phyloP scores from a whole-genome alignment of 2,888 invertebrate genomes.

The Scaptomyza parva region DNA sequence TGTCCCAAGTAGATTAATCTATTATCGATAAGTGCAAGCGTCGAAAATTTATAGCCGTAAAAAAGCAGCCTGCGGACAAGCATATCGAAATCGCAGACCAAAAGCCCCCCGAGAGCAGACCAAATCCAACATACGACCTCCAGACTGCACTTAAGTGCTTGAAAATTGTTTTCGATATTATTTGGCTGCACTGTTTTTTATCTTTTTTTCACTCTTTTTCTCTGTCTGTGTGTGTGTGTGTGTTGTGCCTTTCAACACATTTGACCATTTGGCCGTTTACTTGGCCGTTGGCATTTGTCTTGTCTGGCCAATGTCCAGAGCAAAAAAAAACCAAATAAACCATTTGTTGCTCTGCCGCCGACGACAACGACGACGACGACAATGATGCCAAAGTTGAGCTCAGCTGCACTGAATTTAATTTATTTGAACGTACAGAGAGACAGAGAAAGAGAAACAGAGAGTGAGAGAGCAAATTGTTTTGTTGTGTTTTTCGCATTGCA shows the following conservation, averaged over 20 bases:
- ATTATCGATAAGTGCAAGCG: slow-evolving; percentile 81
- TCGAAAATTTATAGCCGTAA: slow-evolving; percentile 78
- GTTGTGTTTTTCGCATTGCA: not conserved
- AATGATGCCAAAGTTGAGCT: slow-evolving; percentile 40
- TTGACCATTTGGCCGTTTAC: slow-evolving; percentile 70
- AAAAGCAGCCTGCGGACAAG: slow-evolving; percentile 67
- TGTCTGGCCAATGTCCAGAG: slow-evolving; percentile 74
- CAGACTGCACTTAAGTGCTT: slow-evolving; percentile 81
- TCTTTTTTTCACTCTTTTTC: slow-evolving; percentile 1
- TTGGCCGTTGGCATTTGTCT: slow-evolving; percentile 76
- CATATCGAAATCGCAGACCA: slow-evolving; percentile 47
- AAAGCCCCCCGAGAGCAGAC: slow-evolving; percentile 10
- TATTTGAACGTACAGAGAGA: slow-evolving; percentile 67
- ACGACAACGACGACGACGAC: slow-evolving; percentile 16
- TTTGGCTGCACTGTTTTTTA: slow-evolving; percentile 64
- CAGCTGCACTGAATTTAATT: slow-evolving; percentile 78
- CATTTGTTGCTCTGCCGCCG: slow-evolving; percentile 81
- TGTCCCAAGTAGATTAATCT: slow-evolving; percentile 81
- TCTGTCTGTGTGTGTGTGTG: slow-evolving; percentile 22
- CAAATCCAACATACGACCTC: slow-evolving; percentile 53
- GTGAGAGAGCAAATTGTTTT: no score
- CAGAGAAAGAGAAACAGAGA: no score
- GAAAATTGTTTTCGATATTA: slow-evolving; percentile 82
- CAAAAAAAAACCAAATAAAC: slow-evolving; percentile 68
- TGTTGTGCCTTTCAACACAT: slow-evolving; percentile 75